Conservation (phyloP, 2,888 invertebrate species). For the Spicauda simplicius region DNA sequence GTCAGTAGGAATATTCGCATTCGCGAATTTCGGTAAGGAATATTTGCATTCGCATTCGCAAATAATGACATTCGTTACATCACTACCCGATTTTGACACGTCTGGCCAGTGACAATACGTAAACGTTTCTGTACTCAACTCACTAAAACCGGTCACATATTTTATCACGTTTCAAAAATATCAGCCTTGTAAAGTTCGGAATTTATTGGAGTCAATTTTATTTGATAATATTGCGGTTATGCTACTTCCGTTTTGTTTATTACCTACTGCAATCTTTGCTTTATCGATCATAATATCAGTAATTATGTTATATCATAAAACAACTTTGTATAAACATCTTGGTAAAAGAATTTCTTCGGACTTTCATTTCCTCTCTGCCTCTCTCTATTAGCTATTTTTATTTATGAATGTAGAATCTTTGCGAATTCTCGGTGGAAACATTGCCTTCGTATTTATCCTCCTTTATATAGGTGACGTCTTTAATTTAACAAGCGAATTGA, state of each 20-base stretch:
- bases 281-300: background rate
- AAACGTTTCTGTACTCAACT: background rate
- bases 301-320: no score
- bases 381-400: no score
- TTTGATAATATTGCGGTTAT: background rate
- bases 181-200: background rate
- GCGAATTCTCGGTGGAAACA: background rate
- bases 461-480: background rate
- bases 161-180: constrained; percentile 10
- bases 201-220: constrained; percentile 1
- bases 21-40: no score
- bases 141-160: constrained; percentile 6
- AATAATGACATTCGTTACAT: no score
- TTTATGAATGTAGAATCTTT: no score
- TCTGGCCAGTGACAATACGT: constrained; percentile 20
- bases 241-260: constrained; percentile 5
- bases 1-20: no score
- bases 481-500: background rate
- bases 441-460: background rate
- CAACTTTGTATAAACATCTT: no score
- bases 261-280: background rate
- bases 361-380: no score
- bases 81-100: constrained; percentile 21
- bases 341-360: no score
- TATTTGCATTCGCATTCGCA: no score